Percentiles rank a stretch among this genome's conserved stretches.
These are phyloP conservation scores for Loxodonta africana DNA, from an alignment of 2,113 vertebrate genomes.

Conservation along the genomic window DNA sequence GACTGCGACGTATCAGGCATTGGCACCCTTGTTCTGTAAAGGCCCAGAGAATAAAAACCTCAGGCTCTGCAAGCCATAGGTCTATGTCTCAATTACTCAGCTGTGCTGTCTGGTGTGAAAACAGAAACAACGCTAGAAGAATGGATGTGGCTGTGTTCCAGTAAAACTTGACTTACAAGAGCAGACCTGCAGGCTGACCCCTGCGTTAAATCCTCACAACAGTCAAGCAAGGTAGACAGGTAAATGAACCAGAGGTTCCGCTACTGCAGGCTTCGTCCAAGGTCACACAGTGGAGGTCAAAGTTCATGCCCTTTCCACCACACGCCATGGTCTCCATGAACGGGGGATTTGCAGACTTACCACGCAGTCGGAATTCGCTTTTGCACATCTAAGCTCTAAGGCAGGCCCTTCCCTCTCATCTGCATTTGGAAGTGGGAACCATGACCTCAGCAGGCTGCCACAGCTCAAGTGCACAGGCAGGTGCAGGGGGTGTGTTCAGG, in stretches of 20 bases:
- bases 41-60: no score
- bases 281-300: neutral
- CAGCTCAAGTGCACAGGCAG: neutral
- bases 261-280: neutral
- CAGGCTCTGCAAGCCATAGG: neutral
- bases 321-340: rapidly evolving
- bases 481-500: slow-evolving; percentile 38
- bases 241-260: neutral
- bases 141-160: neutral
- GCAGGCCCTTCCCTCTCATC: neutral
- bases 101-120: neutral
- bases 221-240: no score
- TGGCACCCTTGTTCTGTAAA: neutral
- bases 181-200: neutral
- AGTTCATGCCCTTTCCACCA: neutral
- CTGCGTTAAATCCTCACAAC: neutral
- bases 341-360: neutral
- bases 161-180: neutral
- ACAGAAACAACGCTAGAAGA: neutral
- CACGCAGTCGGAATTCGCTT: rapidly evolving
- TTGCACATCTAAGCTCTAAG: neutral
- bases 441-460: neutral
- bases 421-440: neutral
- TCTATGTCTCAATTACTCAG: neutral
- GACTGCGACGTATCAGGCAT: neutral